These are phyloP conservation scores for Drosophila kurseongensis DNA, from an alignment of 1,140 invertebrate species.

Conservation along the genomic window DNA sequence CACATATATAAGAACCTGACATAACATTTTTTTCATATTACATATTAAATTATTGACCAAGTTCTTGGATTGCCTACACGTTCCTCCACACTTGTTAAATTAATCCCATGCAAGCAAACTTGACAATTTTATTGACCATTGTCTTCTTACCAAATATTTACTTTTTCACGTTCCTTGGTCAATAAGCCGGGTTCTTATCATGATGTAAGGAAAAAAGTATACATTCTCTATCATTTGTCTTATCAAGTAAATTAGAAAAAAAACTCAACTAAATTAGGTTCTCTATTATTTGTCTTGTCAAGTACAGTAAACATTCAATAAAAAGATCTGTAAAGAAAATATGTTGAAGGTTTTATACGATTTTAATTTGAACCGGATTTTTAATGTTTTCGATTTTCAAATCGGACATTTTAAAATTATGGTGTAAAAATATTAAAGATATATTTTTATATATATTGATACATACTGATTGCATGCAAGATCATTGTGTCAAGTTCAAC, in stretches of 20 bases:
- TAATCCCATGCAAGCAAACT: constrained; percentile 21
- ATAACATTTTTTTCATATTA: too few species aligned
- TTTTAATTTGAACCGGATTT: too few species aligned
- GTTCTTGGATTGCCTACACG: constrained; percentile 7
- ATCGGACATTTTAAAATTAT: too few species aligned
- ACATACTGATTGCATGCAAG: too few species aligned
- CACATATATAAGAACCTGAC: too few species aligned
- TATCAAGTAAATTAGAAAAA: constrained; percentile 16
- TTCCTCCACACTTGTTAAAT: constrained; percentile 2
- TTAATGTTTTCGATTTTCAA: too few species aligned
- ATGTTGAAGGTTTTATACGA: too few species aligned
- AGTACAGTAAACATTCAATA: constrained; percentile 14
- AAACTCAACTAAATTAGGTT: constrained; percentile 12
- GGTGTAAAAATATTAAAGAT: too few species aligned
- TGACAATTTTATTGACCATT: constrained; percentile 18
- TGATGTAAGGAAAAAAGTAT: constrained; percentile 13
- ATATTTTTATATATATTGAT: too few species aligned
- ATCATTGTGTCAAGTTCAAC: too few species aligned
- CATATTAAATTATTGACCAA: too few species aligned
- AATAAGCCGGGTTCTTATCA: constrained; percentile 6
- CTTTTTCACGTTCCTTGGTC: constrained; percentile 11
- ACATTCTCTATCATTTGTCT: background rate
- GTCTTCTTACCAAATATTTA: constrained; percentile 25
- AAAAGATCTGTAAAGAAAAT: background rate
- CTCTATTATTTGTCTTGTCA: constrained; percentile 4